Evolutionary conservation across 1,140 invertebrate species (phyloP).

Genomic region (Brevipalpus yothersi): DNA sequence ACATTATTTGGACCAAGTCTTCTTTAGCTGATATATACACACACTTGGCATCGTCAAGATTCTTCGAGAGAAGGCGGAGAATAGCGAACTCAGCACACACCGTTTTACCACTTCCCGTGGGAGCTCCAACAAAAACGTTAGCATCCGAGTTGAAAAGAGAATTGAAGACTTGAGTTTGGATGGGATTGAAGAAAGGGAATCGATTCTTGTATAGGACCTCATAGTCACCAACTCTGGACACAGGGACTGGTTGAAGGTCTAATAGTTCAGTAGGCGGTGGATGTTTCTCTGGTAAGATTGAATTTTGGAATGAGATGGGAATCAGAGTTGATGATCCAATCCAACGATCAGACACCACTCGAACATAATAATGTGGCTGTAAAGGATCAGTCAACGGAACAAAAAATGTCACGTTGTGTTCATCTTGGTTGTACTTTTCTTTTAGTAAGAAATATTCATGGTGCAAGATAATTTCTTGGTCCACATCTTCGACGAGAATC

Average conservation of each 20-base stretch:
- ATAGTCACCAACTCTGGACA: conserved; percentile 37
- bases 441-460: conserved; percentile 95
- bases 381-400: conserved; percentile 94
- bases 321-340: conserved; percentile 61
- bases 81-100: conserved; percentile 92
- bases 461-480: conserved; percentile 75
- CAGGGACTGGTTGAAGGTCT: conserved; percentile 87
- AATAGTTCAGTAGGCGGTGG: conserved; percentile 87
- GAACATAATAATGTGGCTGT: conserved; percentile 89
- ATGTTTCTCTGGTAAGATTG: conserved; percentile 94
- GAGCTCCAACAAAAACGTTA: conserved; percentile 93
- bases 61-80: conserved; percentile 53
- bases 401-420: conserved; percentile 92
- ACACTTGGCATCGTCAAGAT: conserved; percentile 30
- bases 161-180: conserved; percentile 98
- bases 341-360: conserved; percentile 34
- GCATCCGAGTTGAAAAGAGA: conserved; percentile 95
- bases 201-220: conserved; percentile 60
- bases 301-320: conserved; percentile 87
- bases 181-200: conserved; percentile 90
- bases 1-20: conserved; percentile 68
- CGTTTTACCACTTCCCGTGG: conserved; percentile 89
- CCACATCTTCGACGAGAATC: conserved; percentile 96
- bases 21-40: conserved; percentile 86
- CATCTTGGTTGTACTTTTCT: conserved; percentile 74